phyloP scores from a whole-genome alignment of 2,888 invertebrate species.

The Eupeodes latifasciatus region DNA sequence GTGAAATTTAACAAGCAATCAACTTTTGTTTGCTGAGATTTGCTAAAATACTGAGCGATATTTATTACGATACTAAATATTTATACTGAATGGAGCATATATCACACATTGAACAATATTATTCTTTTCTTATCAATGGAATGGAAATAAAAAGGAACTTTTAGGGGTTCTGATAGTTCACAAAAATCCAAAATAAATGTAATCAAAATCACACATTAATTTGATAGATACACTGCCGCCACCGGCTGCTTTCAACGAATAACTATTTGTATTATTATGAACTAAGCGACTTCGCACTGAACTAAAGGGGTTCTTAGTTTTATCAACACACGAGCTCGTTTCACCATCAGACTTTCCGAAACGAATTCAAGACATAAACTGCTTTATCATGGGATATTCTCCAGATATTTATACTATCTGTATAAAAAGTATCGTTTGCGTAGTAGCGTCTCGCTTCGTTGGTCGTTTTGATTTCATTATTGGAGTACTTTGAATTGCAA shows the following conservation, averaged over 20 bases:
- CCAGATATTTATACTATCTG: slow-evolving; percentile 54
- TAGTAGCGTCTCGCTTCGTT: not conserved
- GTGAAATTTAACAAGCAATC: not conserved
- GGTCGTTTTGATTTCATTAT: not conserved
- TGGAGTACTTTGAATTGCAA: not conserved
- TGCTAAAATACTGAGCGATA: not conserved
- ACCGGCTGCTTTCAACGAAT: no score
- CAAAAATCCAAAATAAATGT: not conserved
- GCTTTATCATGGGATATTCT: slow-evolving; percentile 38
- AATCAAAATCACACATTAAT: not conserved
- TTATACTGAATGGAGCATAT: not conserved
- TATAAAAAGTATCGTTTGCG: not conserved
- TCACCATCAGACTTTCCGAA: not conserved
- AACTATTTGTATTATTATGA: not conserved
- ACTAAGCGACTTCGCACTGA: not conserved
- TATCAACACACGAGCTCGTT: not conserved
- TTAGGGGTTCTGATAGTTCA: not conserved
- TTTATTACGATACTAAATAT: not conserved
- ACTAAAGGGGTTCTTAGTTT: not conserved
- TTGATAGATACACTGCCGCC: not conserved
- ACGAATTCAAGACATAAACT: slow-evolving; percentile 50
- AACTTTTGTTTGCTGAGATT: slow-evolving; percentile 14
- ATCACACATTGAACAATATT: not conserved
- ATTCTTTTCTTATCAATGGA: slow-evolving; percentile 8
- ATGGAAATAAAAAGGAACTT: not conserved